Conservation (phyloP, 2,797 vertebrate genomes). For the Chelonia mydas region DNA sequence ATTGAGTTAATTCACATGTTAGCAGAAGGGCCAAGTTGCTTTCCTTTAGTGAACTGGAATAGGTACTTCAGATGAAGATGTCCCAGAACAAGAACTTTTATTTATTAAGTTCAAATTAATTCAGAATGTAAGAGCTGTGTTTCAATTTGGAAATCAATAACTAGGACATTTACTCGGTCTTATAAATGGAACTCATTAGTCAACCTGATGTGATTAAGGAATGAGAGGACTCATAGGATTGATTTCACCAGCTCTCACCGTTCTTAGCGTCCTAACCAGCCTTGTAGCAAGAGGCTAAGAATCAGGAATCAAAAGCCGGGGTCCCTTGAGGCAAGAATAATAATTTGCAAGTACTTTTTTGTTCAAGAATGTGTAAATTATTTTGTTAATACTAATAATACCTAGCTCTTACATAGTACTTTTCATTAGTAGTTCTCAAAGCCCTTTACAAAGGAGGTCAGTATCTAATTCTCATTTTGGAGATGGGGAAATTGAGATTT, state of each 20-base stretch:
- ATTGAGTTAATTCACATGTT: background rate
- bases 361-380: background rate
- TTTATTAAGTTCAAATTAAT: background rate
- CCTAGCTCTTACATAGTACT: background rate
- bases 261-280: background rate
- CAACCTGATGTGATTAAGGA: rapidly evolving
- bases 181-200: background rate
- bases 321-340: background rate
- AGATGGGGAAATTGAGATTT: background rate
- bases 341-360: background rate
- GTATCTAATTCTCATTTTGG: background rate
- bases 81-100: background rate
- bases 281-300: background rate
- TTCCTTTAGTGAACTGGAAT: background rate
- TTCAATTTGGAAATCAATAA: background rate
- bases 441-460: background rate
- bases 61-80: background rate
- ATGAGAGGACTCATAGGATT: rapidly evolving
- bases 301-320: background rate
- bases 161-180: background rate
- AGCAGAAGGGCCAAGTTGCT: background rate
- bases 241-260: background rate
- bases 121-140: background rate
- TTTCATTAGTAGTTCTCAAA: background rate
- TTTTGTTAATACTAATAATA: background rate